Evolutionary conservation across 2,797 vertebrate genomes (phyloP), one percentile per base, ranked within the genome.

Genomic region (Borostomias antarcticus): DNA sequence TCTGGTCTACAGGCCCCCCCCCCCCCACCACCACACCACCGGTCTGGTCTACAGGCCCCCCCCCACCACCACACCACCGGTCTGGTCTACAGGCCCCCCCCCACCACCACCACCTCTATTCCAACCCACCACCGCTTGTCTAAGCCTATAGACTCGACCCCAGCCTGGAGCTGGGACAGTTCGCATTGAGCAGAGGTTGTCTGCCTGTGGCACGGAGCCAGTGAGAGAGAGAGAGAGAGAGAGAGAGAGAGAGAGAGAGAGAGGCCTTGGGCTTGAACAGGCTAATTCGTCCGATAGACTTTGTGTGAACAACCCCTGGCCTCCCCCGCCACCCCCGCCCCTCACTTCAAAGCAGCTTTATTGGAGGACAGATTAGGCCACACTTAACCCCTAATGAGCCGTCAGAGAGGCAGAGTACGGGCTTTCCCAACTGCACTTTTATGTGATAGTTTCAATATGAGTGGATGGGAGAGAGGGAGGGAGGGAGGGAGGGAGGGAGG

Each of bases 281-380:
- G 35, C 88, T 91, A 91, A 93, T 93, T 93, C 91, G 88, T 73
- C 80, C 85, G 93, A 93, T 23, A 93, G 82, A 90, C 88, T 85
- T 82, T 85, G 85, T 88, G 85, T 90, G 86, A 91, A 82, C 72
- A 78, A 84, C 83, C 82, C 74, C 70, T 58, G 81, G 77, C 76
- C 83, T 79, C 69, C 47, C 69, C 47, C 67, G 71, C 76, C 81
- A 71, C 82, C 82, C 72, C 70, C 72, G 79, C 85, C 89, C 89
- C 90, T 88, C 87, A 94, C 93, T 95, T 96, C 92, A 96, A 95
- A 96, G 93, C 89, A 93, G 91, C 92, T 91, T 92, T 94, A 93
- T 93, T 93, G 94, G 91, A 81, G 85, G 85, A 91, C 89, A 89
- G 92, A 94, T 96, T 94, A 93, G 90, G 88, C 84, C 89, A 83